A percentile compares a stretch with the other conserved stretches of the same genome.
These are phyloP conservation scores for Ianthella basta DNA, from an alignment of 37 sponge, comb jelly and placozoan species.

Conservation along the genomic window DNA sequence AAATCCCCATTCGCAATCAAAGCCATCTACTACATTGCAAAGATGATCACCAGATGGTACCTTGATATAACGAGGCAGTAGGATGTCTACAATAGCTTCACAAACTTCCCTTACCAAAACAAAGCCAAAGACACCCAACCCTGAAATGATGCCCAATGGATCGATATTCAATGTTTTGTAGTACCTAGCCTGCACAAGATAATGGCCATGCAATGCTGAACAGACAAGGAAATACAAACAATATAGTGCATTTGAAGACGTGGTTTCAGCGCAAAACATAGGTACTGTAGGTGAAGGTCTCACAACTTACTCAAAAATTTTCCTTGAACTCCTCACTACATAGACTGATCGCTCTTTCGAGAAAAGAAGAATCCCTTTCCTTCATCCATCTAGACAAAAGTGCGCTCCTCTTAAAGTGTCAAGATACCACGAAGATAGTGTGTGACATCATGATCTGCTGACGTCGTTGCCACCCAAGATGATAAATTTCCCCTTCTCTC, in stretches of 20 bases:
- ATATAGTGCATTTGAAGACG: neutral
- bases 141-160: constrained; percentile 26
- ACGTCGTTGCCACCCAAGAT: too few relatives aligned
- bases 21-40: neutral
- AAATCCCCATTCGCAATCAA: constrained; percentile 2
- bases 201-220: constrained; percentile 2
- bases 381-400: too few relatives aligned
- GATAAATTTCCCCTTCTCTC: too few relatives aligned
- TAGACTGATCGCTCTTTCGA: too few relatives aligned
- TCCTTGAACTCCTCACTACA: constrained; percentile 41
- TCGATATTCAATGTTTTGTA: constrained; percentile 33
- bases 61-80: neutral
- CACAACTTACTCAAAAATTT: constrained; percentile 9
- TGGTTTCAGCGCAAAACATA: neutral
- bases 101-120: constrained; percentile 12
- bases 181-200: constrained; percentile 27
- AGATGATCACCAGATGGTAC: constrained; percentile 19
- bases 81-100: neutral
- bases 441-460: too few relatives aligned
- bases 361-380: too few relatives aligned
- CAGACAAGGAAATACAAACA: neutral
- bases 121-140: neutral
- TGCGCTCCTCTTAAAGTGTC: too few relatives aligned
- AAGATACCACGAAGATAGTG: too few relatives aligned
- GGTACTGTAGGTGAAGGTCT: neutral